Base-by-base conservation (phyloP, 2,797 vertebrate species). In the Philypnodon macrostomus region DNA sequence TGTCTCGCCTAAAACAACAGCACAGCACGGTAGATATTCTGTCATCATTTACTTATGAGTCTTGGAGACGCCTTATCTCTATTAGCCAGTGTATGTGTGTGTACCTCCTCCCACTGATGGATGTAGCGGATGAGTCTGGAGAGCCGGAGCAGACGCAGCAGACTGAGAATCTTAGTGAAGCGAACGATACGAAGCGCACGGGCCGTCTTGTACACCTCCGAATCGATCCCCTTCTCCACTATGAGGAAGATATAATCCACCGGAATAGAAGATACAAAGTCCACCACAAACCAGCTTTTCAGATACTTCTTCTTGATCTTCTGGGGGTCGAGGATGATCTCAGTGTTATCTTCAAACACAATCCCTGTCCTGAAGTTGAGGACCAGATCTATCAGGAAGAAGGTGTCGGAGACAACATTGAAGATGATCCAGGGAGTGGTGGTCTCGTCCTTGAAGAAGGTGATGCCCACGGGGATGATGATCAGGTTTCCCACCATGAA, bases 221-320 rank as follows among this genome's bases (percentile, higher is more conserved):
- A 98, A 87, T 98, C 96, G 0, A 98, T 97, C 53, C 96, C 95
- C 73, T 93, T 95, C 86, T 98, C 96, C 79, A 98, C 96, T 1
- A 98, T 98, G 75, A 98, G 94, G 85, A 98, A 98, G 84, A 98
- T 96, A 56, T 98, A 98, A 91, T 98, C 96, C 93, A 99, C 96
- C 0, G 96, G 96, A 73, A 99, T 98, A 79, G 96, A 98, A 13
- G 96, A 98, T 72, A 98, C 91, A 30, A 98, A 97, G 85, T 98
- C 96, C 74, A 98, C 96, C 70, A 97, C 87, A 1, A 98, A 98
- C 96, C 96, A 99, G 3, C 92, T 94, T 86, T 95, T 94, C 70
- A 99, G 86, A 77, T 99, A 99, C 67, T 93, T 95, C 83, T 74
- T 92, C 87, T 98, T 97, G 74, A 98, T 99, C 87, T 92, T 93